These are phyloP conservation scores for Frankliniella intonsa DNA, from an alignment of 2,888 invertebrate genomes.

Conservation along the genomic window DNA sequence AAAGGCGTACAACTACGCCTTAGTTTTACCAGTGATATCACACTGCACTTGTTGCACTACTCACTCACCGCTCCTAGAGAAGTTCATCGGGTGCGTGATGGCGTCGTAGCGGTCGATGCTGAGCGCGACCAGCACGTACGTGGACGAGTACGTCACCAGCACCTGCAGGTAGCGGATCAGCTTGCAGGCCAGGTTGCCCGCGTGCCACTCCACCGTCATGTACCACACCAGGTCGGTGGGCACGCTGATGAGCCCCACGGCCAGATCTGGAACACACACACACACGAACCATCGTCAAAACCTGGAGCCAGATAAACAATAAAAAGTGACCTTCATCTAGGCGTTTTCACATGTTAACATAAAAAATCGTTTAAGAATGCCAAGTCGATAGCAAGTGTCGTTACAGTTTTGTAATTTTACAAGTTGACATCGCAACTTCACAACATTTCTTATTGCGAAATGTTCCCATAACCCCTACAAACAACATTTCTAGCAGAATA, in stretches of 20 bases:
- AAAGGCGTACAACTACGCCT: too few relatives aligned
- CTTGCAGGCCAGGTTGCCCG: conserved; percentile 85
- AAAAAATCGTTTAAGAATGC: too few relatives aligned
- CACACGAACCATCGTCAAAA: not conserved
- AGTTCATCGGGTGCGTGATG: conserved; percentile 92
- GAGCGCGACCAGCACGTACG: conserved; percentile 85
- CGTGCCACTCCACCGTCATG: conserved; percentile 83
- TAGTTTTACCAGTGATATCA: too few relatives aligned
- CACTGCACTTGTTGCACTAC: not conserved
- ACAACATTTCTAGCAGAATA: too few relatives aligned
- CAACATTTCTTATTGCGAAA: too few relatives aligned
- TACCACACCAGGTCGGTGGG: conserved; percentile 86
- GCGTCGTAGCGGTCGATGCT: conserved; percentile 92
- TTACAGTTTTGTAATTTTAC: too few relatives aligned
- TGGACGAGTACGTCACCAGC: conserved; percentile 86
- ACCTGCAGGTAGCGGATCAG: conserved; percentile 79
- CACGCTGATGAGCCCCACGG: conserved; percentile 82
- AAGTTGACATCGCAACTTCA: too few relatives aligned
- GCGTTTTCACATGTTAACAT: too few relatives aligned
- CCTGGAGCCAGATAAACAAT: not conserved
- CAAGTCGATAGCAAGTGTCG: too few relatives aligned
- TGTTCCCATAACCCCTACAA: too few relatives aligned
- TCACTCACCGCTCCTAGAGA: conserved; percentile 87
- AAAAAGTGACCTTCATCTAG: not conserved
- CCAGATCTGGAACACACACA: conserved; percentile 60